Percentiles rank a stretch among this genome's conserved stretches.
phyloP scores from a whole-genome alignment of 2,797 vertebrate genomes.

The Sebastes elongatus region DNA sequence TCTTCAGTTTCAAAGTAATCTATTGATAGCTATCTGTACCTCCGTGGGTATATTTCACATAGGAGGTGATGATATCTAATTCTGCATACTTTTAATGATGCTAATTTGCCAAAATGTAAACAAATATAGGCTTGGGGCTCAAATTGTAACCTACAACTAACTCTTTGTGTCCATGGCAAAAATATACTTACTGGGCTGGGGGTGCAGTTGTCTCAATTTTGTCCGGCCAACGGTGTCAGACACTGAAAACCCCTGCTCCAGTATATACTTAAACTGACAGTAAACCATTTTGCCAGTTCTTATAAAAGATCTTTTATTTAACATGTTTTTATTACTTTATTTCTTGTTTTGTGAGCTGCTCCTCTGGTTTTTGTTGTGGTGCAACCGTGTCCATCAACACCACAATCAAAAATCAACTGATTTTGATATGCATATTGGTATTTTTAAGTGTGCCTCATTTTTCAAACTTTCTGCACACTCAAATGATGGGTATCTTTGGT shows the following conservation, averaged over 20 bases:
- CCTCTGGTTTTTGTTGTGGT: not conserved
- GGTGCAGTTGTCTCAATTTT: not conserved
- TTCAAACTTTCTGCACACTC: not conserved
- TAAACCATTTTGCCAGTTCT: not conserved
- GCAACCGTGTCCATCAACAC: not conserved
- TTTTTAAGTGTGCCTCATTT: not conserved
- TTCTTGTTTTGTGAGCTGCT: not conserved
- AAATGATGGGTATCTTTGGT: not conserved
- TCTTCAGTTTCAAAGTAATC: not conserved
- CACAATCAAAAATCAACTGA: not conserved
- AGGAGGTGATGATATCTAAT: not conserved
- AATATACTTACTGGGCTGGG: not conserved
- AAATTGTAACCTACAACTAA: not conserved
- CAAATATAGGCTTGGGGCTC: not conserved
- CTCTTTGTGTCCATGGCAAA: not conserved
- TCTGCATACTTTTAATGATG: not conserved
- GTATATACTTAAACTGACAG: not conserved
- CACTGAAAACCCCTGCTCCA: not conserved
- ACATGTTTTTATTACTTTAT: not conserved
- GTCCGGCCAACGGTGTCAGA: not conserved
- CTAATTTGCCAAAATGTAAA: not conserved
- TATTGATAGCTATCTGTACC: not conserved
- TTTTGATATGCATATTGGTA: not conserved
- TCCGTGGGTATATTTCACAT: no score
- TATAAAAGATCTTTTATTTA: not conserved